A percentile compares a stretch with the other conserved stretches of the same genome.
phyloP scores from a whole-genome alignment of 1,140 invertebrate species.

The Euwallacea fornicatus region DNA sequence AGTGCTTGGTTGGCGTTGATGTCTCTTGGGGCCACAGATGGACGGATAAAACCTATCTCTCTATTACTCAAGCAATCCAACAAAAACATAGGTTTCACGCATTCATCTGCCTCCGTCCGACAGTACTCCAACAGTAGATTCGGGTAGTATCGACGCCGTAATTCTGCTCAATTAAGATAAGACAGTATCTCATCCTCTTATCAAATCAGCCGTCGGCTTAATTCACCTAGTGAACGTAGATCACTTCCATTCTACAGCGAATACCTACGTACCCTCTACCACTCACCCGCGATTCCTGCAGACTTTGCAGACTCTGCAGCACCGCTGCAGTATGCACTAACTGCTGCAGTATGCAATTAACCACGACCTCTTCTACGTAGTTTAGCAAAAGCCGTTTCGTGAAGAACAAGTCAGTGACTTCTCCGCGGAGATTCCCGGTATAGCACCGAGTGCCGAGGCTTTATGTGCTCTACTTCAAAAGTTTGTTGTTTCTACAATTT shows the following conservation, averaged over 20 bases:
- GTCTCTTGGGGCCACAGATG: too few species aligned
- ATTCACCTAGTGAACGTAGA: constrained; percentile 24
- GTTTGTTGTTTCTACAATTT: constrained; percentile 6
- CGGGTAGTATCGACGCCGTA: constrained; percentile 5
- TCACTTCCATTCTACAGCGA: constrained; percentile 19
- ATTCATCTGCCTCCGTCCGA: too few species aligned
- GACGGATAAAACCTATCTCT: too few species aligned
- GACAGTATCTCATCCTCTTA: constrained; percentile 11
- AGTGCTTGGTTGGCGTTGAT: too few species aligned
- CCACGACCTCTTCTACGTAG: constrained; percentile 27
- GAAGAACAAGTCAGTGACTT: constrained; percentile 32
- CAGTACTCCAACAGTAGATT: background rate
- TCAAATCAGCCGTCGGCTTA: constrained; percentile 14
- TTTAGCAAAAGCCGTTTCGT: constrained; percentile 30
- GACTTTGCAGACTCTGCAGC: constrained; percentile 26
- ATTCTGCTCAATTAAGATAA: constrained; percentile 25
- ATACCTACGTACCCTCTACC: constrained; percentile 19
- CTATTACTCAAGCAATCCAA: too few species aligned
- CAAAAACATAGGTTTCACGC: too few species aligned
- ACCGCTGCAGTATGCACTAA: constrained; percentile 12
- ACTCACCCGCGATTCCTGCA: constrained; percentile 22
- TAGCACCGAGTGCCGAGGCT: constrained; percentile 6
- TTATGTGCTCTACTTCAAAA: background rate
- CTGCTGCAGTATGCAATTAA: constrained; percentile 11
- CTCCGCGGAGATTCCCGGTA: constrained; percentile 22